These are phyloP conservation scores for Erpobdella octoculata DNA, from an alignment of 2,888 invertebrate genomes.

Conservation along the genomic window DNA sequence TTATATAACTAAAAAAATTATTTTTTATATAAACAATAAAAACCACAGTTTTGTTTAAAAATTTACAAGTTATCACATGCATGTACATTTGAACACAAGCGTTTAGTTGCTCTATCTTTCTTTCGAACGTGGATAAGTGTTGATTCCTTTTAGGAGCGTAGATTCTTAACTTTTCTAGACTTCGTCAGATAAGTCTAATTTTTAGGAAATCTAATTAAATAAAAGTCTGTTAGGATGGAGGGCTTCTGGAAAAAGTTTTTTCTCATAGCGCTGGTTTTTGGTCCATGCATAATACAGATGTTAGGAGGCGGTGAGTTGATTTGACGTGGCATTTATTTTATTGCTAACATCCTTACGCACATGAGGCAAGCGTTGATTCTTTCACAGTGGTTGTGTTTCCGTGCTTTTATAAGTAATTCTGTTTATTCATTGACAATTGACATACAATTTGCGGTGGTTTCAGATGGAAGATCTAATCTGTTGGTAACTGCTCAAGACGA, in stretches of 20 bases:
- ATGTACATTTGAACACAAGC: too few relatives aligned
- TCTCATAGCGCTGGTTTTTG: conserved; percentile 11
- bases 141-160: too few relatives aligned
- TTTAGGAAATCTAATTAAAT: background rate
- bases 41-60: too few relatives aligned
- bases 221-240: too few relatives aligned
- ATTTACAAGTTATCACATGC: too few relatives aligned
- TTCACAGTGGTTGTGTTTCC: background rate
- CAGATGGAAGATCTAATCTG: background rate
- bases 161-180: background rate
- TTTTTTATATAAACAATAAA: too few relatives aligned
- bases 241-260: conserved; percentile 16
- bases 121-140: conserved; percentile 11
- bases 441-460: background rate
- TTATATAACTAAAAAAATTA: too few relatives aligned
- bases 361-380: background rate
- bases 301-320: conserved; percentile 15
- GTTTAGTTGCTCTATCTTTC: too few relatives aligned
- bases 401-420: background rate
- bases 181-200: background rate
- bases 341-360: background rate
- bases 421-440: background rate
- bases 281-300: conserved; percentile 27
- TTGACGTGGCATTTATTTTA: conserved; percentile 25
- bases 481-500: conserved; percentile 27